Percentiles rank a stretch among this genome's conserved stretches.
These are phyloP conservation scores for Drosophila virilis DNA, from an alignment of 1,140 invertebrate genomes.

Conservation along the genomic window DNA sequence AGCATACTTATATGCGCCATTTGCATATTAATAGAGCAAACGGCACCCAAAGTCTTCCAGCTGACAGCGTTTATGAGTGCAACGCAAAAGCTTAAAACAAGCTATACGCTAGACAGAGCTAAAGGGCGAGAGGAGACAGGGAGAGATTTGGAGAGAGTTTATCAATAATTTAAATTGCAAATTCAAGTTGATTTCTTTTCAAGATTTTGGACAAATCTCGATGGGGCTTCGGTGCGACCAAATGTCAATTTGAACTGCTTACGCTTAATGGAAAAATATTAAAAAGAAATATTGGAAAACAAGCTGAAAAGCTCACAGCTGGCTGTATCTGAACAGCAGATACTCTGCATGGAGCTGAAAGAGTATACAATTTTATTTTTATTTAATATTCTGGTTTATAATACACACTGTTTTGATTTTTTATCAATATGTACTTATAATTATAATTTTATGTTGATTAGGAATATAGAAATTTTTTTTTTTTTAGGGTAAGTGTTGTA, in stretches of 20 bases:
- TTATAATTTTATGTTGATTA: no score
- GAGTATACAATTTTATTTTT: no score
- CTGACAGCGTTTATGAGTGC: slow-evolving; percentile 51
- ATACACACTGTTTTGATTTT: no score
- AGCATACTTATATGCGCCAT: slow-evolving; percentile 78
- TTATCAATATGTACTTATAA: no score
- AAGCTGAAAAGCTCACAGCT: slow-evolving; percentile 17
- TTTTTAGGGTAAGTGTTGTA: no score
- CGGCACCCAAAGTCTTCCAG: slow-evolving; percentile 26
- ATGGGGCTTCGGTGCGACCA: slow-evolving; percentile 42
- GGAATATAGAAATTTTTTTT: no score
- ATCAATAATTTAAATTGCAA: slow-evolving; percentile 76
- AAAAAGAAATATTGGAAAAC: slow-evolving; percentile 20
- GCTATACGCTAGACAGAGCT: neutral
- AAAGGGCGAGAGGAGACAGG: neutral
- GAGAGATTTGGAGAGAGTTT: slow-evolving; percentile 24
- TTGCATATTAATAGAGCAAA: slow-evolving; percentile 76
- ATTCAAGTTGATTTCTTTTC: slow-evolving; percentile 46
- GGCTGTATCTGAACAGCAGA: neutral
- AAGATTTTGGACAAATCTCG: slow-evolving; percentile 28
- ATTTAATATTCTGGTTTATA: neutral
- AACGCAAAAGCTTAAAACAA: slow-evolving; percentile 29
- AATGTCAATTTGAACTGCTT: slow-evolving; percentile 54
- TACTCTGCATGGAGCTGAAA: neutral
- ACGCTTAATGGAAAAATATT: slow-evolving; percentile 45